phyloP scores from a whole-genome alignment of 2,888 invertebrate genomes.

The Cryptosula pallasiana region DNA sequence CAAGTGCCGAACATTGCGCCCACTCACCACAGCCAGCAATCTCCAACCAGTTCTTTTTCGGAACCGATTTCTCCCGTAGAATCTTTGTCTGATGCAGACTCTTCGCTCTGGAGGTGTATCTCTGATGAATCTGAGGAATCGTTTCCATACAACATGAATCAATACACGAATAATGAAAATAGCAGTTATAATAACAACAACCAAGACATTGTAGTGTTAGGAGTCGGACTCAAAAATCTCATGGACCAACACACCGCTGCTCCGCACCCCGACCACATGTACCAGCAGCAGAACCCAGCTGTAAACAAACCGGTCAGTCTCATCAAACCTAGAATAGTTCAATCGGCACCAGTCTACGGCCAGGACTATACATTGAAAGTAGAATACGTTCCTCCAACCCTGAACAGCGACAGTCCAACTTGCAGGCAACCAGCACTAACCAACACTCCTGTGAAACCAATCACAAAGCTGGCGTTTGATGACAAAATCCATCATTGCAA shows the following conservation, averaged over 20 bases:
- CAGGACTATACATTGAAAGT: conserved; percentile 20
- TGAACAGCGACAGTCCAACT: not conserved
- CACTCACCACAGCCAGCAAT: not conserved
- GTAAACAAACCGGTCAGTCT: not conserved
- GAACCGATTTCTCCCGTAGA: conserved; percentile 1
- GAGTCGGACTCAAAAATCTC: conserved; percentile 46
- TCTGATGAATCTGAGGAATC: not conserved
- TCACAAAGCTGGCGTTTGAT: conserved; percentile 31
- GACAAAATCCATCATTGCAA: conserved; percentile 62
- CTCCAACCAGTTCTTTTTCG: conserved; percentile 5
- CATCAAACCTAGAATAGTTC: conserved; percentile 17
- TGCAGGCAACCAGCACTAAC: not conserved
- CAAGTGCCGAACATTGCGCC: no score
- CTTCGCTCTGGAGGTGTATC: not conserved
- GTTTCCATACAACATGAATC: not conserved
- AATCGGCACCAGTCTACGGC: not conserved
- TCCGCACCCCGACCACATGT: conserved; percentile 24
- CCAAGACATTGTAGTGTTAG: conserved; percentile 44
- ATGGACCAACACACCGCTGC: conserved; percentile 34
- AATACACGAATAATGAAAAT: not conserved
- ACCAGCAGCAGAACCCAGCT: conserved; percentile 5
- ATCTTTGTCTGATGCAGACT: conserved; percentile 18
- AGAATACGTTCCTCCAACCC: conserved; percentile 4
- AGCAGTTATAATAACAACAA: not conserved
- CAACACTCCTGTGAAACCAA: not conserved